A percentile compares a stretch with the other conserved stretches of the same genome.
Evolutionary conservation across 1,140 invertebrate species (phyloP).

Genomic region (Leptinotarsa texana): DNA sequence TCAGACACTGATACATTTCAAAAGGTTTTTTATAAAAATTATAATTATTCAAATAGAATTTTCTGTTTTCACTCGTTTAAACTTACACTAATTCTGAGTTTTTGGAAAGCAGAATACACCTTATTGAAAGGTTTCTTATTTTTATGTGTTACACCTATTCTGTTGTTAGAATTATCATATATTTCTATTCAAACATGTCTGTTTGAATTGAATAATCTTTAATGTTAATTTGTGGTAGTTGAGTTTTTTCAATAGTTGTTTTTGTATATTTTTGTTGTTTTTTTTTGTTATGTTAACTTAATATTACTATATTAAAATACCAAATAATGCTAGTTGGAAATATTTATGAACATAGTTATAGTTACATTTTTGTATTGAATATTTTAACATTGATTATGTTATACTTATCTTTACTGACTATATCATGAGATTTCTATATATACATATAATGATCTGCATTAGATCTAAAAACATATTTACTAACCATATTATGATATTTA

Average conservation of each 20-base stretch:
- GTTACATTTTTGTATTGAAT: slow-evolving; percentile 17
- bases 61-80: too few species aligned
- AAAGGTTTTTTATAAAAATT: too few species aligned
- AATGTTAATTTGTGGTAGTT: not conserved
- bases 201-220: not conserved
- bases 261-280: slow-evolving; percentile 26
- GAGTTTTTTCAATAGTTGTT: slow-evolving; percentile 12
- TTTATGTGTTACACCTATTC: too few species aligned
- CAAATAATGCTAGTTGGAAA: slow-evolving; percentile 26
- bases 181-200: too few species aligned
- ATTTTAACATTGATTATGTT: slow-evolving; percentile 14
- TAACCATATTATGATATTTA: not conserved
- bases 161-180: too few species aligned
- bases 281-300: slow-evolving; percentile 31
- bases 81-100: too few species aligned
- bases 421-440: slow-evolving; percentile 3
- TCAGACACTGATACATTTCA: not conserved
- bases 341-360: slow-evolving; percentile 1
- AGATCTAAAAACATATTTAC: slow-evolving; percentile 6
- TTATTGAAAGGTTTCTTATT: too few species aligned
- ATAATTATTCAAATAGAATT: too few species aligned
- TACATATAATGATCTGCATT: not conserved
- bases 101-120: too few species aligned
- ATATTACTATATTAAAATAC: slow-evolving; percentile 25
- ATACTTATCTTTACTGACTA: not conserved